phyloP scores from a whole-genome alignment of 2,113 vertebrate genomes.

The Trematocara marginatum region DNA sequence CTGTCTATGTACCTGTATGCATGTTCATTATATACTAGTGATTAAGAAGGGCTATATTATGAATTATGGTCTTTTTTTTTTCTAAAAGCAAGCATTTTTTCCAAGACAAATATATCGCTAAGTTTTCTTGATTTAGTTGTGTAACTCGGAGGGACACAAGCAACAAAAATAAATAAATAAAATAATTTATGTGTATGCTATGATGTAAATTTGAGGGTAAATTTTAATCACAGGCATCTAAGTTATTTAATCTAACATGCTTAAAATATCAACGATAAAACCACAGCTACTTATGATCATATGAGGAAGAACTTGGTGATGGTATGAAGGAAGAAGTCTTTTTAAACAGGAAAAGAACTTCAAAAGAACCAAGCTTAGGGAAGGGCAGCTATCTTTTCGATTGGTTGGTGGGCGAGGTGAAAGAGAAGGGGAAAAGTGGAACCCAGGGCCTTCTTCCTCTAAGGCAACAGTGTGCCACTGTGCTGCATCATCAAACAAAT shows the following conservation, averaged over 20 bases:
- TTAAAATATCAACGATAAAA: background rate
- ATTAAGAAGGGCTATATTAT: background rate
- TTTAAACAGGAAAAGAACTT: background rate
- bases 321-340: background rate
- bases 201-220: background rate
- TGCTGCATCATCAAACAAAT: background rate
- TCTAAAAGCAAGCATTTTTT: background rate
- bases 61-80: background rate
- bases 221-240: background rate
- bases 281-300: background rate
- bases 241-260: background rate
- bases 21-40: background rate
- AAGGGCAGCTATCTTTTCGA: background rate
- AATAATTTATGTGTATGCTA: background rate
- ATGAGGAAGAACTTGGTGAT: background rate
- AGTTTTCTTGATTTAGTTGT: background rate
- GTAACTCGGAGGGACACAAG: background rate
- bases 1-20: background rate
- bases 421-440: background rate
- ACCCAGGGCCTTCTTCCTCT: background rate
- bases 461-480: background rate
- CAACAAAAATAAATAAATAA: accelerated
- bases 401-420: background rate
- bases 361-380: background rate
- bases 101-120: background rate